Percentiles rank a stretch among this genome's conserved stretches.
phyloP scores from a whole-genome alignment of 1,140 invertebrate species.

The Neodiprion fabricii region DNA sequence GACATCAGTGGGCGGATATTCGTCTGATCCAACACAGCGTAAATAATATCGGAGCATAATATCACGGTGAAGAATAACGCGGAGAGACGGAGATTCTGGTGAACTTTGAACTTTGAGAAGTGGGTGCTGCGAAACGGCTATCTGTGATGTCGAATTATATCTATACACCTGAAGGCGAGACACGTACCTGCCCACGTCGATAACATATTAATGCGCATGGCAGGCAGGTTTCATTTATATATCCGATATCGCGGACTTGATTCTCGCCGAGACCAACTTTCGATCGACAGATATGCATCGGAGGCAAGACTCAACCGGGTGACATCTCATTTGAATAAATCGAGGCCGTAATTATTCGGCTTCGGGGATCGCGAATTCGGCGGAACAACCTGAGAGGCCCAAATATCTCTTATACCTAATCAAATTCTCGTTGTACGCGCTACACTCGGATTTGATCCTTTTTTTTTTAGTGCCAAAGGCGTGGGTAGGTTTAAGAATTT shows the following conservation, averaged over 20 bases:
- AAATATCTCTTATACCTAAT: neutral
- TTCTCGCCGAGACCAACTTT: neutral
- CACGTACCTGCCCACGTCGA: neutral
- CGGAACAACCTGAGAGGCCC: neutral
- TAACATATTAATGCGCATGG: neutral
- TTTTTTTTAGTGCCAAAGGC: too few relatives aligned
- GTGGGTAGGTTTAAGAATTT: too few relatives aligned
- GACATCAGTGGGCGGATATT: neutral
- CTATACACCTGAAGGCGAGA: too few relatives aligned
- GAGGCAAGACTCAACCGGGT: neutral
- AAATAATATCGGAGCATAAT: neutral
- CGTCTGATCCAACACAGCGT: conserved; percentile 10
- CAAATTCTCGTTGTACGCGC: too few relatives aligned
- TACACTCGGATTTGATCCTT: too few relatives aligned
- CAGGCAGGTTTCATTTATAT: neutral
- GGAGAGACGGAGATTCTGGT: too few relatives aligned
- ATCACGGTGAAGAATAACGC: neutral
- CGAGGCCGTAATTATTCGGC: neutral
- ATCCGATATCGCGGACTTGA: neutral
- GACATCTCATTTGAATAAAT: neutral
- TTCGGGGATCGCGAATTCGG: neutral
- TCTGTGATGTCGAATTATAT: too few relatives aligned
- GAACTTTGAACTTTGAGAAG: too few relatives aligned
- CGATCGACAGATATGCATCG: neutral
- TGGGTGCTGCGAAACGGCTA: too few relatives aligned